Base-by-base conservation (phyloP, 2,888 invertebrate species). In the Callimorpha dominula region DNA sequence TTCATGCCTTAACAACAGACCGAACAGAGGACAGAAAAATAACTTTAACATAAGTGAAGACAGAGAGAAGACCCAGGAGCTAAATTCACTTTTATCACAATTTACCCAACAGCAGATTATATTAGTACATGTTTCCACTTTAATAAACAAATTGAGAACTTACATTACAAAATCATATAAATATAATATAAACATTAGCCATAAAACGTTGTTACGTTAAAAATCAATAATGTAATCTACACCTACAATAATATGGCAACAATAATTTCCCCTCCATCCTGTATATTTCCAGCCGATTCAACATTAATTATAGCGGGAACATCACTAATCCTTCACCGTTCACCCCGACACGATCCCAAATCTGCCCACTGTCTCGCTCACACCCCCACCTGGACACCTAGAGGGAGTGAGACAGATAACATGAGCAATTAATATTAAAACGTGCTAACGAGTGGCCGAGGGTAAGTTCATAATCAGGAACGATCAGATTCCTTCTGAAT, bases 341-440 rank as follows among this genome's bases (percentile, higher is more conserved):
- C 84, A 79, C 76, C 82, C 82, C 70, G 73, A 76, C 62, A 68
- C 70, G 67, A 71, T 76, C 71, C 70, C 67, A 54, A 77, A 78
- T 78, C 65, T 31, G 12, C 74, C 49, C 15, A 42, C 20, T 57
- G n/a, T 78, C 78, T 71, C 78, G 62, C 43, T 81, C 65, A n/a
- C 11, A 20, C 65, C 0, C 31, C 0, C 0, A n/a, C 11, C 7
- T 6, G 14, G 50, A 4, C n/a, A 0, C 0, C 9, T 49, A 42
- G 78, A 60, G 52, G 14, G 79, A 83, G 50, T 9, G 75, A 76
- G 77, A 83, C 8, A 54, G 17, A 68, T 72, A 71, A 75, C 70
- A 70, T 64, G 66, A 78, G 77, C 84, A 84, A 84, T 84, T 84
- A 84, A 84, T 84, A 83, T 83, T 83, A 83, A 84, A 81, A 75